Conservation (phyloP, 2,888 invertebrate genomes). For the Patella ulyssiponensis region DNA sequence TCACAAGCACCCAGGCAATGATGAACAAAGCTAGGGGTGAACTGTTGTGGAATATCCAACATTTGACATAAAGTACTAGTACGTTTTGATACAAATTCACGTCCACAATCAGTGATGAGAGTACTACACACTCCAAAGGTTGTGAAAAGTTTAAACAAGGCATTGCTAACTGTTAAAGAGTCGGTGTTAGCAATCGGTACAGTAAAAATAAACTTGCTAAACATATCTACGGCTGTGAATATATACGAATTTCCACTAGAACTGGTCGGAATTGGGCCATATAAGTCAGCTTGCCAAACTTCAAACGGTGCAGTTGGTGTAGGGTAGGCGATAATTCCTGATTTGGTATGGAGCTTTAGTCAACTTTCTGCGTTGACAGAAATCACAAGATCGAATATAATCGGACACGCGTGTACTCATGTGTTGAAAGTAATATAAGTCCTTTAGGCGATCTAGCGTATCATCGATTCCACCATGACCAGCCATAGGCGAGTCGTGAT, state of each 20-base stretch:
- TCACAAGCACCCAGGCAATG: slow-evolving; percentile 36
- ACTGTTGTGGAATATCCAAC: slow-evolving; percentile 8
- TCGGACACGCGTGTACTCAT: slow-evolving; percentile 21
- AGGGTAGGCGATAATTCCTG: slow-evolving; percentile 18
- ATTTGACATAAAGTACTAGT: neutral
- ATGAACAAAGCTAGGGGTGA: slow-evolving; percentile 29
- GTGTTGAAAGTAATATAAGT: slow-evolving; percentile 23
- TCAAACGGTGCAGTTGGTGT: slow-evolving; percentile 27
- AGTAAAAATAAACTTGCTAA: slow-evolving; percentile 18
- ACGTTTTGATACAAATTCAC: neutral
- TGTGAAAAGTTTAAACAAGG: slow-evolving; percentile 20
- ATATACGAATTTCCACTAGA: slow-evolving; percentile 21
- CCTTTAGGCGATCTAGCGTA: slow-evolving; percentile 27
- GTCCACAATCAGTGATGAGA: slow-evolving; percentile 11
- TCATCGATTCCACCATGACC: slow-evolving; percentile 32
- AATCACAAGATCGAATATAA: slow-evolving; percentile 26
- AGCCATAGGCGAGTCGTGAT: slow-evolving; percentile 30
- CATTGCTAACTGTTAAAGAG: slow-evolving; percentile 18
- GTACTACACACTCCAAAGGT: slow-evolving; percentile 28
- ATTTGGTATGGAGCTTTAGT: slow-evolving; percentile 18
- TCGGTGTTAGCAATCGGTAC: slow-evolving; percentile 25
- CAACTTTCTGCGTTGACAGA: slow-evolving; percentile 28
- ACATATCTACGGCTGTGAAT: slow-evolving; percentile 27
- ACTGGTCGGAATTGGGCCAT: slow-evolving; percentile 23
- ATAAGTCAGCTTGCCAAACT: slow-evolving; percentile 30